Conservation (phyloP, 2,888 invertebrate species). For the Oxycera nigricornis region DNA sequence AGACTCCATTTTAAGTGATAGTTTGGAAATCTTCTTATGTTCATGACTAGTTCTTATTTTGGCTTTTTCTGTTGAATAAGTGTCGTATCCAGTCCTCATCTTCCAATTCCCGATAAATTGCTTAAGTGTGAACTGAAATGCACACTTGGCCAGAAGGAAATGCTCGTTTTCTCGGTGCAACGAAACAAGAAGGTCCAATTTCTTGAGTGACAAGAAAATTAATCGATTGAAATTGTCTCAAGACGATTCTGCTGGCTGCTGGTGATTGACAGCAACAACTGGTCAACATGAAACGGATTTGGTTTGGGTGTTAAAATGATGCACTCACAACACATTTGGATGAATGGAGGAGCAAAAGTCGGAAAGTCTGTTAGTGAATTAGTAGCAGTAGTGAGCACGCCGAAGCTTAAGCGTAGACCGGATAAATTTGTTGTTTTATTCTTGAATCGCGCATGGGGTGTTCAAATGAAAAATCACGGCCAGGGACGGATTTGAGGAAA, state of each 20-base stretch:
- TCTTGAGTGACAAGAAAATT: constrained; percentile 40
- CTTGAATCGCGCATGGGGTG: background rate
- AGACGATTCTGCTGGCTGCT: constrained; percentile 8
- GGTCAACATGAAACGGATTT: constrained; percentile 37
- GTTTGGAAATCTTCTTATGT: no score
- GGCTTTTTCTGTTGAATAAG: no score
- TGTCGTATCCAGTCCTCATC: no score
- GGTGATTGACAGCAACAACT: constrained; percentile 39
- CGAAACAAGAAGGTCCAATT: constrained; percentile 3
- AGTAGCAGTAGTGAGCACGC: background rate
- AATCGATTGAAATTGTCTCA: constrained; percentile 38
- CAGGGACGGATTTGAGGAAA: background rate
- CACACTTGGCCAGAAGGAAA: background rate
- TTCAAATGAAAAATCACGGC: background rate
- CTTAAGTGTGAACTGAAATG: background rate
- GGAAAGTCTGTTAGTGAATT: background rate
- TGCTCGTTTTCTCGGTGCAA: background rate
- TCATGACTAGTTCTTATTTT: no score
- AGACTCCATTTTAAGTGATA: no score
- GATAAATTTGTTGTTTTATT: background rate
- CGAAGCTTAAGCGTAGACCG: background rate
- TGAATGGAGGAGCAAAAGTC: background rate
- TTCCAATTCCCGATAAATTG: no score
- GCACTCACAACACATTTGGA: constrained; percentile 12
- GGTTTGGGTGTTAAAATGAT: constrained; percentile 29